phyloP scores from a whole-genome alignment of 2,113 vertebrate genomes.

The Chloropsis hardwickii region DNA sequence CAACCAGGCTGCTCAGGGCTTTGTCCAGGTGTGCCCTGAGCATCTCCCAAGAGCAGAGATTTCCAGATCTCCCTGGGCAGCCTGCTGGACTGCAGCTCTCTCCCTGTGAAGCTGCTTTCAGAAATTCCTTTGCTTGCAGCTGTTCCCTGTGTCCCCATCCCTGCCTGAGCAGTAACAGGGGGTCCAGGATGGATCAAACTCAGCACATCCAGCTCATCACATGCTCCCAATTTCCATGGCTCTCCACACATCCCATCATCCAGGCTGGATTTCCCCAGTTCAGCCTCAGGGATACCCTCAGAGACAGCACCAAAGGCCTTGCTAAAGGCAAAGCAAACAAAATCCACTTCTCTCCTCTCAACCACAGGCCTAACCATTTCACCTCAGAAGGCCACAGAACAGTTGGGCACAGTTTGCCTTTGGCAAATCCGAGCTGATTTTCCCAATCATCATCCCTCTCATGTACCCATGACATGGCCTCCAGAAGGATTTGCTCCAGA shows the following conservation, averaged over 20 bases:
- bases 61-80: background rate
- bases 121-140: background rate
- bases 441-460: background rate
- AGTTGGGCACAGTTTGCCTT: background rate
- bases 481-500: background rate
- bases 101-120: background rate
- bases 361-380: background rate
- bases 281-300: background rate
- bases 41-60: background rate
- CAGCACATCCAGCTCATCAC: background rate
- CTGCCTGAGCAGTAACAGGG: background rate
- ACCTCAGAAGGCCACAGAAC: background rate
- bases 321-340: background rate
- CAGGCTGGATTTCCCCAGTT: background rate
- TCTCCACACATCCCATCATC: background rate
- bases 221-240: background rate
- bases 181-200: background rate
- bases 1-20: background rate
- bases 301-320: background rate
- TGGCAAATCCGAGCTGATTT: background rate
- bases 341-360: background rate
- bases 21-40: background rate
- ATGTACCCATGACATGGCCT: background rate
- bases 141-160: background rate
- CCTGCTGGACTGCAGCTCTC: background rate